Evolutionary conservation across 2,797 vertebrate genomes (phyloP).

Genomic region (Sus cebifrons): DNA sequence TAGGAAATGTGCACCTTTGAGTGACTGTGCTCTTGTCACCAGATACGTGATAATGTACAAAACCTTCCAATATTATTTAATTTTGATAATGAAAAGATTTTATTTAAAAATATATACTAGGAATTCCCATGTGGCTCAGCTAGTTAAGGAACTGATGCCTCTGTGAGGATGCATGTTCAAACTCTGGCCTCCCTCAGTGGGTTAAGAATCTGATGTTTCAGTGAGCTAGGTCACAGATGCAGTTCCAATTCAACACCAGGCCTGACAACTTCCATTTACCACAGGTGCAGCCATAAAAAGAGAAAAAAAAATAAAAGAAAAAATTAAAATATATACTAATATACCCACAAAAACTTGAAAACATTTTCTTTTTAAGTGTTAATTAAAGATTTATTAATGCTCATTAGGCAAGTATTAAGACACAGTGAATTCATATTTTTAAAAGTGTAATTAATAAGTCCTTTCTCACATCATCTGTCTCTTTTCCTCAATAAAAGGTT

Average conservation of each 20-base stretch:
- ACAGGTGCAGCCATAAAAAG: no score
- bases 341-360: not conserved
- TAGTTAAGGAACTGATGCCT: no score
- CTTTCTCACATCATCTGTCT: not conserved
- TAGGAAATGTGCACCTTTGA: not conserved
- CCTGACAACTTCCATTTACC: no score
- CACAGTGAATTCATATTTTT: not conserved
- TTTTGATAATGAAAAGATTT: not conserved
- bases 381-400: not conserved
- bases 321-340: not conserved
- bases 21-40: not conserved
- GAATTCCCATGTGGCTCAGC: no score
- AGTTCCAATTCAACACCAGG: no score
- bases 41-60: not conserved
- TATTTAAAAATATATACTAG: not conserved
- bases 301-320: no score
- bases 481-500: not conserved
- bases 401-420: not conserved
- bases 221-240: no score
- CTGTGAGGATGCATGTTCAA: no score
- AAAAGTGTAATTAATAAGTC: not conserved
- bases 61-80: not conserved
- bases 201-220: no score
- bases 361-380: not conserved
- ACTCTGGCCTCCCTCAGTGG: no score